Evolutionary conservation across 2,113 vertebrate species (phyloP), one percentile per base, ranked within the genome.

Genomic region (Danionella cerebrum): DNA sequence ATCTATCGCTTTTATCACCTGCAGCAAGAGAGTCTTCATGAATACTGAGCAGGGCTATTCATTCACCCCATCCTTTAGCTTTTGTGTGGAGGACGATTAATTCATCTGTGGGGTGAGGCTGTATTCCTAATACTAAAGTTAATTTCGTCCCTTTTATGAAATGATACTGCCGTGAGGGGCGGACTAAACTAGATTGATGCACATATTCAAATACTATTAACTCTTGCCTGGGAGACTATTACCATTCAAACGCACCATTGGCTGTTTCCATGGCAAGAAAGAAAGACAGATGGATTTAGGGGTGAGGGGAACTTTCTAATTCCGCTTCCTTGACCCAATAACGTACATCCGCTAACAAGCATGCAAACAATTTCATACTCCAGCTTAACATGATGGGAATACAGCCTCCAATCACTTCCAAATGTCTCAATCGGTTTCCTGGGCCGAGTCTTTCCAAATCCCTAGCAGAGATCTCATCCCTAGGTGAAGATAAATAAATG

Each of bases 1-100:
- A 83, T 99, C 96, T 0, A 98, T 96, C 54, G 96, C 95, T 0
- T 99, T 99, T 82, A 99, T 99, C 71, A 99, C 96, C 96, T 99
- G 81, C 18, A 18, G 42, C 5, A 25, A 25, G 6, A 57, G 9
- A 12, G n/a, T 12, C 10, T 25, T 27, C 21, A 38, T 68, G 42
- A 68, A 68, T 53, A 58, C 19, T 27, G 41, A 68, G 21, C 31
- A 18, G 42, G 18, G 22, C 25, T 68, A 38, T 29, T 29, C 36
- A 12, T 54, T 22, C 3, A 7, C 29, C 44, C 19, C 16, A 31
- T 45, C 29, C 41, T 44, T 33, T 67, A 16, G 65, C n/a, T 45
- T 45, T 60, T 31, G 25, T 45, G 25, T 19, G 10, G 6, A 5
- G 39, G 18, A 29, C 12, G 44, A 22, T 38, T 64, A 39, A 50